Evolutionary conservation across 2,113 vertebrate genomes (phyloP), one percentile per base, ranked within the genome.

Genomic region (Pedetes capensis): DNA sequence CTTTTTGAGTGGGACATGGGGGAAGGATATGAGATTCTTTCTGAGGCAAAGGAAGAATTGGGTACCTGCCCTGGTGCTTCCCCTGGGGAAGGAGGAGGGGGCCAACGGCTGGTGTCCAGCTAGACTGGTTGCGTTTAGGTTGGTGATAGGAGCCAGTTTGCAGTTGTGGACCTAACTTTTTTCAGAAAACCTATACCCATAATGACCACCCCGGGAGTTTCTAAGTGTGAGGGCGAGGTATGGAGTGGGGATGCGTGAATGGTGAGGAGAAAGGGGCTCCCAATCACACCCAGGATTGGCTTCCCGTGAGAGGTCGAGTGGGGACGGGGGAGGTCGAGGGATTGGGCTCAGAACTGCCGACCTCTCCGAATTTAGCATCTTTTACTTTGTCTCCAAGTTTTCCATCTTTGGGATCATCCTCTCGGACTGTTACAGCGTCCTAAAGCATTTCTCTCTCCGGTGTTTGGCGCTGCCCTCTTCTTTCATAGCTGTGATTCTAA

Each of bases 131-230:
- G 5, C 63, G 0, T 63, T 78, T 47, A 81, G 64, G 25, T 75
- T 63, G 55, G 37, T 81, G 27, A 55, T 42, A 12, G 32, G 51
- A 53, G 39, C 42, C 14, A 23, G 47, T 87, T 93, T 5, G 2
- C n/a, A 39, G 57, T 82, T 94, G 80, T 68, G 90, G 53, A 84
- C 69, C 75, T 86, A 96, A 97, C 95, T 96, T 94, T 88, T 89
- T 32, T 37, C 34, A 42, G 14, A 68, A 82, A 79, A 34, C 29
- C 22, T 39, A 29, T 37, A 47, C 75, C 2, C 23, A 20, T 82
- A n/a, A 44, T 86, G n/a, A 83, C 29, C 47, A 49, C 47, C 49
- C 51, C 59, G 63, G 53, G 34, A 63, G 80, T 37, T n/a, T 63
- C 22, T 79, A 17, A 55, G 20, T 20, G 55, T 53, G 13, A 37